A percentile compares a stretch with the other conserved stretches of the same genome.
These are phyloP conservation scores for Phalanger gymnotis DNA, from an alignment of 2,797 vertebrate species.

Conservation along the genomic window DNA sequence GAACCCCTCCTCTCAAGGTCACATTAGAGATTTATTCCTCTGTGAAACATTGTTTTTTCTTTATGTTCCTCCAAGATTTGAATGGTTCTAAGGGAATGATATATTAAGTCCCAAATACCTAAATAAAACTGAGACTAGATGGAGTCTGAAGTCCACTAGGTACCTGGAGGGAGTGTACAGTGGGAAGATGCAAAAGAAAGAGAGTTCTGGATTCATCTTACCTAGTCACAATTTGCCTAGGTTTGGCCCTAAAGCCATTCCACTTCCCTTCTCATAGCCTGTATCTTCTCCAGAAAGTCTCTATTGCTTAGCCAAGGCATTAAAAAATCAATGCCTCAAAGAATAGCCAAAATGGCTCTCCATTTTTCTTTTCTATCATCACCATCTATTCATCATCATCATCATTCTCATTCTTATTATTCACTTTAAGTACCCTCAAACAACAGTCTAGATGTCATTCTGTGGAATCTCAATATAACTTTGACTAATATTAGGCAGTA, in stretches of 20 bases:
- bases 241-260: background rate
- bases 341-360: background rate
- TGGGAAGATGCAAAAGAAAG: background rate
- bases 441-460: background rate
- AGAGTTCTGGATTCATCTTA: background rate
- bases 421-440: background rate
- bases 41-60: background rate
- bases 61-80: background rate
- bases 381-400: background rate
- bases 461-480: background rate
- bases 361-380: slow-evolving; percentile 8
- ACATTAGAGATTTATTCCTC: background rate
- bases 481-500: background rate
- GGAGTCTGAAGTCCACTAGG: slow-evolving; percentile 6
- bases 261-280: slow-evolving; percentile 26
- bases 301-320: slow-evolving; percentile 8
- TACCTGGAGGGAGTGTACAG: background rate
- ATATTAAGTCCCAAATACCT: slow-evolving; percentile 15
- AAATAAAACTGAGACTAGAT: background rate
- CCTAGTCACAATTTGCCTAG: background rate
- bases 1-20: background rate
- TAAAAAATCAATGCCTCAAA: slow-evolving; percentile 23
- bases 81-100: background rate
- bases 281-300: background rate
- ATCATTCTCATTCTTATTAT: background rate